Conservation (phyloP, 2,888 invertebrate genomes). For the Gasteruption jaculator region DNA sequence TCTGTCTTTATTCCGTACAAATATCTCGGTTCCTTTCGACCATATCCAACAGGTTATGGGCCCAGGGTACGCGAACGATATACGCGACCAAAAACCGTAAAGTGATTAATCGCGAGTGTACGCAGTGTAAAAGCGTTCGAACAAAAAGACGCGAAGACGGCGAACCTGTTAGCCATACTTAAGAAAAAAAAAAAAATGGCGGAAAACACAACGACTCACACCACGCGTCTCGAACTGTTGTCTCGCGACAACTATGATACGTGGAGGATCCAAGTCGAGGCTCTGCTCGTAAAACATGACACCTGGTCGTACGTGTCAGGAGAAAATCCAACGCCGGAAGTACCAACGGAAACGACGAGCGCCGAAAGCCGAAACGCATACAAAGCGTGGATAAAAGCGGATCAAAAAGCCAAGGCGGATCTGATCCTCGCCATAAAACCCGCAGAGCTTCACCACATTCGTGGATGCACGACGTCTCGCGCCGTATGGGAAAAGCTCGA, state of each 20-base stretch:
- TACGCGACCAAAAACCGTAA: not conserved
- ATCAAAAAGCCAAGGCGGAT: slow-evolving; percentile 25
- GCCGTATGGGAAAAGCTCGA: slow-evolving; percentile 44
- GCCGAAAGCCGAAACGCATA: slow-evolving; percentile 3
- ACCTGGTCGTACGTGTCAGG: slow-evolving; percentile 26
- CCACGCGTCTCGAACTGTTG: slow-evolving; percentile 17
- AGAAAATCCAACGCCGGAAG: slow-evolving; percentile 10
- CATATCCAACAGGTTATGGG: slow-evolving; percentile 19
- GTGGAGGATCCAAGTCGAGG: slow-evolving; percentile 25
- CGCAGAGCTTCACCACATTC: slow-evolving; percentile 26
- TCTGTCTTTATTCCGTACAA: too few relatives aligned
- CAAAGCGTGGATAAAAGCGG: slow-evolving; percentile 18
- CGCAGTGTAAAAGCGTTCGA: too few relatives aligned
- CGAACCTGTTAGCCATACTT: too few relatives aligned
- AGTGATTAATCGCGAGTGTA: not conserved
- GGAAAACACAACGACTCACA: too few relatives aligned
- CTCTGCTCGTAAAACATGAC: slow-evolving; percentile 26
- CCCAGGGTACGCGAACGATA: slow-evolving; percentile 12
- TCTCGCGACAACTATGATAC: slow-evolving; percentile 24
- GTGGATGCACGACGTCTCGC: slow-evolving; percentile 30
- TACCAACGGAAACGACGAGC: slow-evolving; percentile 8
- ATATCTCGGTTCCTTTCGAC: too few relatives aligned
- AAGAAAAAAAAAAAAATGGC: too few relatives aligned
- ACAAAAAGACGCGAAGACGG: slow-evolving; percentile 4
- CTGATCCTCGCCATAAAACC: slow-evolving; percentile 23